Evolutionary conservation across 2,797 vertebrate genomes (phyloP).

Genomic region (Aerospiza tachiro): DNA sequence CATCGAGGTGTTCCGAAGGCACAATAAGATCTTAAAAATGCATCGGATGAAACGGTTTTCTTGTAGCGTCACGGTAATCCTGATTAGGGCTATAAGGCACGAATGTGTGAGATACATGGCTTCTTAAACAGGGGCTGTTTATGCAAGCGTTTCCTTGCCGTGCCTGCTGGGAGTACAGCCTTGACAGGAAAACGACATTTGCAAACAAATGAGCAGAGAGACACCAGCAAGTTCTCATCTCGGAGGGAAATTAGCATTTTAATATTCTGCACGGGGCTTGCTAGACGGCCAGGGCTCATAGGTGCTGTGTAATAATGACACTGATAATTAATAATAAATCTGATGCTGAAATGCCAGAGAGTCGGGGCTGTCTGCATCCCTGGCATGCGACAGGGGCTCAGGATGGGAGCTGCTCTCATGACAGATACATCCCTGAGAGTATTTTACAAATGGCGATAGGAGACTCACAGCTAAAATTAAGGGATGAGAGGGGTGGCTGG

Average conservation of each 20-base stretch:
- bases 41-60: not conserved
- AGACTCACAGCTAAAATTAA: not conserved
- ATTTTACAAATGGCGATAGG: not conserved
- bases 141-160: not conserved
- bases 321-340: conserved; percentile 17
- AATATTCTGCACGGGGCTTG: conserved; percentile 1
- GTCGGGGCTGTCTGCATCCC: not conserved
- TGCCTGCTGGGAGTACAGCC: conserved; percentile 24
- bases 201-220: conserved; percentile 63
- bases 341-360: not conserved
- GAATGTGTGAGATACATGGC: not conserved
- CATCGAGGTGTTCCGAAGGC: not conserved
- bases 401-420: not conserved
- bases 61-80: not conserved
- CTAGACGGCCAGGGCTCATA: not conserved
- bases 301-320: conserved; percentile 13
- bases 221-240: conserved; percentile 20
- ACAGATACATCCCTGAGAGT: not conserved
- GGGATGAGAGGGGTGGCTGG: not conserved
- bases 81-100: not conserved
- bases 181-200: conserved; percentile 19
- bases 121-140: conserved; percentile 23
- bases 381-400: not conserved
- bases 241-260: conserved; percentile 33
- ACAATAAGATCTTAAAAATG: not conserved